Percentiles rank a stretch among this genome's conserved stretches.
These are phyloP conservation scores for Eulithis prunata DNA, from an alignment of 2,888 invertebrate species.

Conservation along the genomic window DNA sequence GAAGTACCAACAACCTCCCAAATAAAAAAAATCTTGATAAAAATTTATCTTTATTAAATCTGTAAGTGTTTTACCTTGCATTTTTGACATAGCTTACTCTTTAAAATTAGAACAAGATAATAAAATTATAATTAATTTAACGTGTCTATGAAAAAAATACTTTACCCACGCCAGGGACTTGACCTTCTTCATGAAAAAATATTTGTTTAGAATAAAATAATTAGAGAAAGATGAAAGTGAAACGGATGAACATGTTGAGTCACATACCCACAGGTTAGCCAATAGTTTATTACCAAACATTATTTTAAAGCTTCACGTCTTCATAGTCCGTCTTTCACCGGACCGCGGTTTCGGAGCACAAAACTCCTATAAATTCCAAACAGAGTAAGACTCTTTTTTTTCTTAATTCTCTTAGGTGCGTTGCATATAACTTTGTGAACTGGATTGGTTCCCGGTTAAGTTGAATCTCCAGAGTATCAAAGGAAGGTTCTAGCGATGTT, in stretches of 20 bases:
- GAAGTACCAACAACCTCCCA: too few relatives aligned
- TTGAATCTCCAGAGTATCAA: too few relatives aligned
- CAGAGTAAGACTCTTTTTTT: too few relatives aligned
- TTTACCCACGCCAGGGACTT: background rate
- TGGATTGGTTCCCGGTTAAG: too few relatives aligned
- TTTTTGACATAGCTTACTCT: slow-evolving; percentile 20
- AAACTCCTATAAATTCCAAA: too few relatives aligned
- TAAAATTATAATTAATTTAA: slow-evolving; percentile 21
- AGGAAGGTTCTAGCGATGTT: too few relatives aligned
- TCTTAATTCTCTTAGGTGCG: too few relatives aligned
- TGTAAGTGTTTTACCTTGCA: slow-evolving; percentile 14
- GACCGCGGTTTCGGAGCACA: too few relatives aligned
- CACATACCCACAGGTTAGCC: slow-evolving; percentile 22
- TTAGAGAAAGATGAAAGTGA: slow-evolving; percentile 38
- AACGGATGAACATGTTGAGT: slow-evolving; percentile 32
- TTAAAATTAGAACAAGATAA: slow-evolving; percentile 21
- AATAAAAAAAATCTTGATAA: too few relatives aligned
- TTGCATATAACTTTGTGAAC: too few relatives aligned
- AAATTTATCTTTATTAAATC: background rate
- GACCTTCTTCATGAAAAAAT: slow-evolving; percentile 26
- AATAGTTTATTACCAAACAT: slow-evolving; percentile 17
- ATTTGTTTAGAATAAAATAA: slow-evolving; percentile 26
- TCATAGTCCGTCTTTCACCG: too few relatives aligned
- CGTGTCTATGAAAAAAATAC: slow-evolving; percentile 21
- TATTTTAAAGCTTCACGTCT: too few relatives aligned